Evolutionary conservation across 2,888 invertebrate genomes (phyloP), one percentile per base, ranked within the genome.

Genomic region (Mythimna ferrago): DNA sequence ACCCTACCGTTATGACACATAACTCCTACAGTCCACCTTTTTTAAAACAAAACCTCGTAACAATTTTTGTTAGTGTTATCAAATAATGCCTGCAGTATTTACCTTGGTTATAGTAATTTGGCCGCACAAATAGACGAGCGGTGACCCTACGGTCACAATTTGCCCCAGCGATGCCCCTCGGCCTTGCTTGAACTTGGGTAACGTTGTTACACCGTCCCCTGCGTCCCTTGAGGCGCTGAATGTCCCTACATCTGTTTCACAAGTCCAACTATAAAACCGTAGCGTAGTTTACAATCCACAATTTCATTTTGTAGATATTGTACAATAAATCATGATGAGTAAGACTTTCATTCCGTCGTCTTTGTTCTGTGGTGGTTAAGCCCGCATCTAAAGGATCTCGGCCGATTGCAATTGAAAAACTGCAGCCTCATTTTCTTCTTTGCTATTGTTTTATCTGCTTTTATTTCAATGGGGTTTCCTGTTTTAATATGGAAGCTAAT

Each of bases 71-170:
- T 89, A 86, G 87, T 86, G 81, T 92, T 92, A 93, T 93, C 93
- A 89, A 94, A 92, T 93, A 91, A 92, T 88, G 86, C 89, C 89
- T 89, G 86, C 88, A 87, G 89, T 92, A 92, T 94, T 93, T 93
- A 91, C 92, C 88, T 92, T 87, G 89, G 89, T 87, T 84, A 87
- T 85, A 90, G 93, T 93, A 92, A 94, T 94, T 94, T 93, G 88
- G 90, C 83, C 89, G 89, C 85, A 91, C 88, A 93, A 93, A 94
- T 92, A 94, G 91, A 90, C 91, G 90, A 89, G 86, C 88, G 89
- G 91, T 93, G 93, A 94, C 93, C 94, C 91, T 92, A 93, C 92
- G 93, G 92, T 93, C 92, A 93, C 93, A 94, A 93, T 94, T 93
- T 94, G 92, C 91, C 88, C 89, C 88, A 87, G 89, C 90, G 89